These are phyloP conservation scores for Acromyrmex charruanus DNA, from an alignment of 1,140 invertebrate genomes.

Conservation along the genomic window DNA sequence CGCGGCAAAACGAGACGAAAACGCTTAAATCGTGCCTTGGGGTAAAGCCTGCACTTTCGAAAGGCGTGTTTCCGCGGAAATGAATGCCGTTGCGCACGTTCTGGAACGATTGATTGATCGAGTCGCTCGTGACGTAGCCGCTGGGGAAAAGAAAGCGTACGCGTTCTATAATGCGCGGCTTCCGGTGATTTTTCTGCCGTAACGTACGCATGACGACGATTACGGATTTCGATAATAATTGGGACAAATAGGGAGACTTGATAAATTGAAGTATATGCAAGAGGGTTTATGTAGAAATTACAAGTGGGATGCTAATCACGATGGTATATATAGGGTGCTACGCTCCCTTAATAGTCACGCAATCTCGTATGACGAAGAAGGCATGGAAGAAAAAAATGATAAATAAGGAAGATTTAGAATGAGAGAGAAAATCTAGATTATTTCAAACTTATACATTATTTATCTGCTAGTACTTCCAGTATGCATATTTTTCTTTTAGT, in stretches of 20 bases:
- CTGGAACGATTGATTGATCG: constrained; percentile 48
- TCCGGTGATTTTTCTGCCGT: constrained; percentile 40
- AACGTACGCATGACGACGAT: constrained; percentile 7
- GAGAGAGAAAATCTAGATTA: constrained; percentile 10
- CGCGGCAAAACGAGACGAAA: constrained; percentile 51
- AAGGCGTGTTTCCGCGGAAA: constrained; percentile 32
- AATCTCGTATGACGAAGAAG: constrained; percentile 33
- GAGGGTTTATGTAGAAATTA: constrained; percentile 40
- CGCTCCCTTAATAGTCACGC: constrained; percentile 40
- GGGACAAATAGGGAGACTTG: constrained; percentile 23
- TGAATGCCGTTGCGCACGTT: not conserved
- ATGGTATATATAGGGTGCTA: constrained; percentile 36
- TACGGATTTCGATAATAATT: constrained; percentile 43
- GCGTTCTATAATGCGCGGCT: constrained; percentile 3
- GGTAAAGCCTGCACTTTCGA: not conserved
- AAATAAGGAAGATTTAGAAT: constrained; percentile 18
- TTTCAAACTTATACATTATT: constrained; percentile 14
- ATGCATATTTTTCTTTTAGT: not conserved
- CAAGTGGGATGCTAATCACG: constrained; percentile 46
- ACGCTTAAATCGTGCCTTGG: constrained; percentile 36
- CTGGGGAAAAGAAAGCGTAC: not conserved
- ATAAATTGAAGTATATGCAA: constrained; percentile 31
- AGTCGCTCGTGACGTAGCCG: constrained; percentile 12
- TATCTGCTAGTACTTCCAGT: not conserved
- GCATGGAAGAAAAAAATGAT: not conserved